Evolutionary conservation across 2,888 invertebrate genomes (phyloP).

Genomic region (Clitarchus hookeri): DNA sequence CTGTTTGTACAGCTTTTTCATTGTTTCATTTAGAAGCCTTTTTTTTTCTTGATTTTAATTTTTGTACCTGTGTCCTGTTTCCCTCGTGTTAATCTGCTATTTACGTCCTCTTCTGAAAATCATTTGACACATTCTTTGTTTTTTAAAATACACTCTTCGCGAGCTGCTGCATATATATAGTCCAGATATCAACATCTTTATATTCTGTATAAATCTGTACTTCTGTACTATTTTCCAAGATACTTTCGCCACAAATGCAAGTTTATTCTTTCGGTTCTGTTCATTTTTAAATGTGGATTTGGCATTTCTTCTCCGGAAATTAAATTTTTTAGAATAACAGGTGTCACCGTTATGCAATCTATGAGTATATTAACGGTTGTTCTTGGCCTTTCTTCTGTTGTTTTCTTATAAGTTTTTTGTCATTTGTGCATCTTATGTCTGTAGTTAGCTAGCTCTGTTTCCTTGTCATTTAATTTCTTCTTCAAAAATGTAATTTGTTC

Average conservation of each 20-base stretch:
- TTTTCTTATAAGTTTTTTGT: neutral
- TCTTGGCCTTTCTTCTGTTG: neutral
- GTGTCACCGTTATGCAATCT: too few species aligned
- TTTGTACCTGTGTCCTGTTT: neutral
- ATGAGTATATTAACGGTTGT: too few species aligned
- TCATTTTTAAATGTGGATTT: neutral
- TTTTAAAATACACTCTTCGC: neutral
- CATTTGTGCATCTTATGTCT: neutral
- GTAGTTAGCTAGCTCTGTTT: neutral
- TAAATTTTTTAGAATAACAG: neutral
- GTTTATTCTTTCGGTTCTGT: neutral
- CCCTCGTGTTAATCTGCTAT: neutral
- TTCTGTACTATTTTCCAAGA: neutral
- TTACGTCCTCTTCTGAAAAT: neutral
- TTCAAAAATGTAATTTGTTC: neutral
- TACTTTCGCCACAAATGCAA: neutral
- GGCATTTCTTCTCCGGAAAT: neutral
- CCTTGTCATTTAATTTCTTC: neutral
- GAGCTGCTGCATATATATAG: neutral
- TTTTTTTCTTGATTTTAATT: neutral
- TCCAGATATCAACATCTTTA: neutral
- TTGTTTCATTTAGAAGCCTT: conserved; percentile 6
- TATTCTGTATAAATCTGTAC: conserved; percentile 6
- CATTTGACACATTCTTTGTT: neutral
- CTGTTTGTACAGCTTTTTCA: neutral